These are phyloP conservation scores for Platyrinchus mystaceus DNA, from an alignment of 2,797 vertebrate genomes.

Conservation along the genomic window DNA sequence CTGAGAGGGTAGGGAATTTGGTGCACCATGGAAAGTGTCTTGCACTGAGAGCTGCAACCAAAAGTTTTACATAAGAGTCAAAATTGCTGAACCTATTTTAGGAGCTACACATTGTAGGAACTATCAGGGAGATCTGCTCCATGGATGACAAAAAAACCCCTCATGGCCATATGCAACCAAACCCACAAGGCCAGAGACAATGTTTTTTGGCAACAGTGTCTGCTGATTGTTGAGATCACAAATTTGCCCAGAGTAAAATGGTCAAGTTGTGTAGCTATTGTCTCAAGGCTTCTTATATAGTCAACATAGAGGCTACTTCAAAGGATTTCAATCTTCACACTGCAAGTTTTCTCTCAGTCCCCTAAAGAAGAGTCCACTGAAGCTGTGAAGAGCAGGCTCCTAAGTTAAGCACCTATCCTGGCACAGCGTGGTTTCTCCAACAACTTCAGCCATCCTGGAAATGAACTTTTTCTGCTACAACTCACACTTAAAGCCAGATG, in stretches of 20 bases:
- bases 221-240: not conserved
- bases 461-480: not conserved
- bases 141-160: rapidly evolving
- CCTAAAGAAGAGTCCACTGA: not conserved
- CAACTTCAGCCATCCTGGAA: not conserved
- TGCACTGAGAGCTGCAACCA: not conserved
- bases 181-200: not conserved
- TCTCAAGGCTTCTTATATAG: not conserved
- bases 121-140: not conserved
- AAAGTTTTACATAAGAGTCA: not conserved
- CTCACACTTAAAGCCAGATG: not conserved
- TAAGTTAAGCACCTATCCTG: not conserved
- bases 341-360: not conserved
- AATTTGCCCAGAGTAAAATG: not conserved
- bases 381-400: not conserved
- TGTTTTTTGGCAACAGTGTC: not conserved
- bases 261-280: not conserved
- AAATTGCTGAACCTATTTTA: not conserved
- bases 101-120: not conserved
- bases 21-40: not conserved
- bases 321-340: not conserved
- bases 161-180: not conserved
- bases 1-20: rapidly evolving
- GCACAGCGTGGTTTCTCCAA: not conserved
- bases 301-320: not conserved